A percentile compares a stretch with the other conserved stretches of the same genome.
Conservation (phyloP, 1,140 invertebrate species). For the Oreohelix idahoensis region DNA sequence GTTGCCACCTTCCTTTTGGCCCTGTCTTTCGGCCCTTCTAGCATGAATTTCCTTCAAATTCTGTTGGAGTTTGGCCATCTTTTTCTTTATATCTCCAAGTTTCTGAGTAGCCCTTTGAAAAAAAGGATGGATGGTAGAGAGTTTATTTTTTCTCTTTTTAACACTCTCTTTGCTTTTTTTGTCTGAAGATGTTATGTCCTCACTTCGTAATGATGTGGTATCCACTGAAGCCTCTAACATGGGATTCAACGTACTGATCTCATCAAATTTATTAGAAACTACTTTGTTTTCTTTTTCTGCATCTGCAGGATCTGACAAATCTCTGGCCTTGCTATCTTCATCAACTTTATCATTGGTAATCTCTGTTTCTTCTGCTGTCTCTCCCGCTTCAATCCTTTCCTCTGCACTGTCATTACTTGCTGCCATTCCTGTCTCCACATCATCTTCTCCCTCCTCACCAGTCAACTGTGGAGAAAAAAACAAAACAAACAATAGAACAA, state of each 20-base stretch:
- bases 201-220: conserved; percentile 15
- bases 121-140: conserved; percentile 33
- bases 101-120: conserved; percentile 31
- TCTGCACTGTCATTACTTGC: conserved; percentile 18
- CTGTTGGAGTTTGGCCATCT: conserved; percentile 34
- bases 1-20: background rate
- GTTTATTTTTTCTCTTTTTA: conserved; percentile 9
- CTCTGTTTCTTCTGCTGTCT: conserved; percentile 31
- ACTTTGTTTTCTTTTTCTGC: conserved; percentile 7
- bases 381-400: conserved; percentile 14
- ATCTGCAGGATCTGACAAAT: background rate
- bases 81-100: conserved; percentile 39
- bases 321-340: background rate
- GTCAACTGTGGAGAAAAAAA: background rate
- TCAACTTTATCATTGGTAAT: no score
- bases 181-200: conserved; percentile 31
- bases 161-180: conserved; percentile 30
- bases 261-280: background rate
- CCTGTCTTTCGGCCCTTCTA: conserved; percentile 14
- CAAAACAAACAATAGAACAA: no score
- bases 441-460: background rate
- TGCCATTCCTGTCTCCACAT: background rate
- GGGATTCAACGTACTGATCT: background rate
- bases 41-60: conserved; percentile 38
- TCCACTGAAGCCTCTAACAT: background rate